These are phyloP conservation scores for Corythornis vintsioides DNA, from an alignment of 2,113 vertebrate genomes.

Conservation along the genomic window DNA sequence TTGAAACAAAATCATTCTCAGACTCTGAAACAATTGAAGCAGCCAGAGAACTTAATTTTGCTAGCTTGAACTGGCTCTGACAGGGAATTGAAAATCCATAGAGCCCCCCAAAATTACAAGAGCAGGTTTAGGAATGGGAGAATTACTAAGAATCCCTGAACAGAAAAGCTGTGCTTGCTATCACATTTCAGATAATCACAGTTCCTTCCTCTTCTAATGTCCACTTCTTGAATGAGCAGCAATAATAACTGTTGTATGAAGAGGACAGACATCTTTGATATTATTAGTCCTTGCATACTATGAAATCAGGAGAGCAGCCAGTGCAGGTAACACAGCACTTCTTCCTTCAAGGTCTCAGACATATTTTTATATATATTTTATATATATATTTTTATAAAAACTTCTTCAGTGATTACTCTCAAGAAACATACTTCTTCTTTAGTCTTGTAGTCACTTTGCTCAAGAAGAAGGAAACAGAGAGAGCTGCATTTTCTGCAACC, in stretches of 20 bases:
- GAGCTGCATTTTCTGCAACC: neutral
- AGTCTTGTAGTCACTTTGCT: neutral
- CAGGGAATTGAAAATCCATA: neutral
- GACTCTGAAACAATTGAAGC: neutral
- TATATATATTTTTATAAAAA: neutral
- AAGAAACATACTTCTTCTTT: neutral
- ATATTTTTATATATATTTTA: too few species aligned
- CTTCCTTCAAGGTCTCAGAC: neutral
- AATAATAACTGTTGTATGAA: neutral
- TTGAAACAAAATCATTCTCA: slow-evolving; percentile 3
- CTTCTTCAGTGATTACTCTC: neutral
- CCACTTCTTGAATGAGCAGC: neutral
- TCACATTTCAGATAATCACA: neutral
- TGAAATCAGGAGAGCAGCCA: neutral
- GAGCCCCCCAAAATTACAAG: neutral
- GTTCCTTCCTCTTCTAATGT: neutral
- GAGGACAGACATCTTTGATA: neutral
- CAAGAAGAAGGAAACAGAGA: neutral
- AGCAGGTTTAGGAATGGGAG: neutral
- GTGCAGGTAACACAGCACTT: neutral
- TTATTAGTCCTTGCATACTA: neutral
- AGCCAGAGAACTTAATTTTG: neutral
- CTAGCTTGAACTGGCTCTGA: neutral
- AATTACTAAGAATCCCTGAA: slow-evolving; percentile 3
- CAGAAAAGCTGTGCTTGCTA: slow-evolving; percentile 11